Evolutionary conservation across 2,888 invertebrate species (phyloP), one percentile per base, ranked within the genome.

Genomic region (Urechis unicinctus): DNA sequence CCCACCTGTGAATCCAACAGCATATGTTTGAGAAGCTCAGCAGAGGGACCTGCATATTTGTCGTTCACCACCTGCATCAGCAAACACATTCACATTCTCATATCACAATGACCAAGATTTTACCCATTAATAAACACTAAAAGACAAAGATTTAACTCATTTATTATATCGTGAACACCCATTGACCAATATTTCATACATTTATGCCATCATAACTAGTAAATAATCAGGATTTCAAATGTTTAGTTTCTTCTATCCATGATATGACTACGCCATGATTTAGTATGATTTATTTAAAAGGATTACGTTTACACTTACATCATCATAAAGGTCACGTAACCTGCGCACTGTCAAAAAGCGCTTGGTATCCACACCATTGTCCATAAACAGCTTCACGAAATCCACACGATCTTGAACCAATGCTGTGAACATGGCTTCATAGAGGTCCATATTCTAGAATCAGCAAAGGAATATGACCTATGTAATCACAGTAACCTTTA

Each of bases 321-420:
- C 58, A 29, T 57, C 45, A 50, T 70, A 69, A 3, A 77, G 66
- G 26, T 69, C 68, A 62, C 70, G 66, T n/a, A 77, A 63, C 30
- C 71, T 69, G 24, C 61, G 54, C 9, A 68, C 61, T 21, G 71
- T 74, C 29, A 77, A 68, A 56, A 77, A 77, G 31, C 65, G 59
- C 49, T 66, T 65, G 47, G 77, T 57, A 28, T 74, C 70, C 43
- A 77, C 69, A 45, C 77, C 77, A 58, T 71, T 72, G 56, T 77
- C 77, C 29, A 77, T 53, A 56, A 77, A 75, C 24, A 77, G 62
- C 58, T 75, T 69, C 2, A 77, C 75, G 66, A 77, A 77, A 49
- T 76, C 74, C 5, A 64, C 61, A 43, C 69, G 60, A 61, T 75
- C 69, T 59, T 75, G 70, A 3, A 74, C 67, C 48, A 77, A 58